Evolutionary conservation across 2,797 vertebrate species (phyloP), one percentile per base, ranked within the genome.

Genomic region (Delichon dasypus): DNA sequence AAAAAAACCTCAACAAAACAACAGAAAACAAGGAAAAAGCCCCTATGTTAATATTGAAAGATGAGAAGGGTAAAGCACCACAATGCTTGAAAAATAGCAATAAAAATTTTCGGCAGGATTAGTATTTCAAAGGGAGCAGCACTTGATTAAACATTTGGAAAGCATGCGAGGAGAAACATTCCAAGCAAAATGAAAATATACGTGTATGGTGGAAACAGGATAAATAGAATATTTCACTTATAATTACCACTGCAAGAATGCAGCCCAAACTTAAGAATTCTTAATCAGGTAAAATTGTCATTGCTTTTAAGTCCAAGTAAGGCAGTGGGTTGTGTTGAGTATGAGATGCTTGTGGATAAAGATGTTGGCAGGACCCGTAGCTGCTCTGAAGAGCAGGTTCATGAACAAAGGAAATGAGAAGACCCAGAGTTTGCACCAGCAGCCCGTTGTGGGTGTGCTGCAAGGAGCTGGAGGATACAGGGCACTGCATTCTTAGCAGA

Each of bases 111-210:
- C n/a, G 68, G 88, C 79, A 91, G 87, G 91, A 92, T 93, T 94
- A 90, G 42, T 86, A 75, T 93, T 96, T 96, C 85, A 95, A 96
- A 95, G 94, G 94, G 84, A 96, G 74, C 72, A 93, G 85, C 71
- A 68, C 90, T 96, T 94, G 90, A 96, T 96, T 94, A 95, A 95
- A 95, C 89, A 76, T 85, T 96, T 95, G 92, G 84, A 95, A 94
- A 90, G 67, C 91, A 88, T 60, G 90, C 20, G 54, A 95, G 90
- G 85, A 91, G 93, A 87, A 95, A 47, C 91, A 89, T 96, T 95
- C 94, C 95, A 90, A 77, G 58, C 87, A 92, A 90, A 95, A 94
- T 90, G 70, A 92, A 94, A 93, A 85, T 94, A 64, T 2, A 83
- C 1, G 4, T 75, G 76, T 90, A 73, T 88, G 89, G 78, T 95